A percentile compares a stretch with the other conserved stretches of the same genome.
Conservation (phyloP, 1,140 invertebrate genomes). For the Drosophila seguyi region DNA sequence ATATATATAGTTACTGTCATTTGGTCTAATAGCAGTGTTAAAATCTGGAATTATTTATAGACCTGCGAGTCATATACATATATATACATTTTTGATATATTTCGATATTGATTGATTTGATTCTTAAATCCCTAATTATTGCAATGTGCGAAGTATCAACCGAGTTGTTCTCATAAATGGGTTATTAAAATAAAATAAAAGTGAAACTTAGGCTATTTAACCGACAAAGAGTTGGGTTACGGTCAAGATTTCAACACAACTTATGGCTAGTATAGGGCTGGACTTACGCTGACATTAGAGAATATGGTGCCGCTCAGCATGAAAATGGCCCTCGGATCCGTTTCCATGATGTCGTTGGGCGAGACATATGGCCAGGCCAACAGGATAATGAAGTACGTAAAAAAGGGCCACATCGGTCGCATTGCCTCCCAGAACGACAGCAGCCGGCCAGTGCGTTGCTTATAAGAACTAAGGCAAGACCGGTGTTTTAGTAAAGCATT, state of each 20-base stretch:
- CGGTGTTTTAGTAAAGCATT: not conserved
- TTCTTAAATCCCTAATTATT: not conserved
- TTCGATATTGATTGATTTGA: too few relatives aligned
- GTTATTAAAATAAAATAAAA: not conserved
- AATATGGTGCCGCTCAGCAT: slow-evolving; percentile 96
- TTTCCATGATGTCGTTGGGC: slow-evolving; percentile 90
- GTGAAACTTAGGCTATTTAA: too few relatives aligned
- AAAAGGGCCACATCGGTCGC: slow-evolving; percentile 93
- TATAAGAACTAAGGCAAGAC: slow-evolving; percentile 88
- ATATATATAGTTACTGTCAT: too few relatives aligned
- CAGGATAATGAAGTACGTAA: slow-evolving; percentile 90
- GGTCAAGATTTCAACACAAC: too few relatives aligned
- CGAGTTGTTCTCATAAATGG: not conserved
- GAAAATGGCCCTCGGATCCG: slow-evolving; percentile 93
- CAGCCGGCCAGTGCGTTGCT: slow-evolving; percentile 93
- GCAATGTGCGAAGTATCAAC: not conserved
- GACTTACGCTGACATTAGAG: slow-evolving; percentile 97
- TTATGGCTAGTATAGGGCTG: not conserved
- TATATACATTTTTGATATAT: too few relatives aligned
- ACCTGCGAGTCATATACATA: too few relatives aligned
- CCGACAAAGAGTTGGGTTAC: too few relatives aligned
- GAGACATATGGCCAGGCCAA: slow-evolving; percentile 92
- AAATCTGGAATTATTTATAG: too few relatives aligned
- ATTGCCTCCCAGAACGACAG: slow-evolving; percentile 90
- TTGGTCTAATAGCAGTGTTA: too few relatives aligned